Percentiles rank a stretch among this genome's conserved stretches.
Conservation (phyloP, 2,113 vertebrate species). For the Mobula hypostoma region DNA sequence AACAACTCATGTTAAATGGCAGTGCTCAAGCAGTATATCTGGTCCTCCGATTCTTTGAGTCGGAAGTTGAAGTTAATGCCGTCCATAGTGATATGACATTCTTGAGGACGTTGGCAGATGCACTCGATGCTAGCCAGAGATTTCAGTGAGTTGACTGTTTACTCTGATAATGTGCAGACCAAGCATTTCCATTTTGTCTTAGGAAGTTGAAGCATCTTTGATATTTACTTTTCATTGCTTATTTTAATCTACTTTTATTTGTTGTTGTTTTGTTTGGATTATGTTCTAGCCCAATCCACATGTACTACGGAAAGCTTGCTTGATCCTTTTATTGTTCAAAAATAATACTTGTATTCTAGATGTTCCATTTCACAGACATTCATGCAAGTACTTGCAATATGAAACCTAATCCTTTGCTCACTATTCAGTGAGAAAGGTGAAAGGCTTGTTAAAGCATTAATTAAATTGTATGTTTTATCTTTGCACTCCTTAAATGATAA, state of each 20-base stretch:
- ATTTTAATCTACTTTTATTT: neutral
- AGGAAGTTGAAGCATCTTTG: neutral
- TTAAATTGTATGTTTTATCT: neutral
- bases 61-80: neutral
- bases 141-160: no score
- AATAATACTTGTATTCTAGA: neutral
- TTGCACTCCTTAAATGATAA: slow-evolving; percentile 3
- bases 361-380: neutral
- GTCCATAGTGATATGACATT: neutral
- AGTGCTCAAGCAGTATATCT: neutral
- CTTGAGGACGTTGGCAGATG: neutral
- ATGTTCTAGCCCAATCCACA: neutral
- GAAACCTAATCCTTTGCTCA: neutral
- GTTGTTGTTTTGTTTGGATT: neutral
- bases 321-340: neutral
- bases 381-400: neutral
- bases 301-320: neutral
- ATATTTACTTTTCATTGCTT: no score
- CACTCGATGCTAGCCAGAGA: neutral
- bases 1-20: neutral
- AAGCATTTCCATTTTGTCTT: neutral
- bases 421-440: neutral
- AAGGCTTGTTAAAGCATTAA: neutral
- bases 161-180: neutral
- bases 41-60: neutral